Evolutionary conservation across 2,797 vertebrate species (phyloP), one percentile per base, ranked within the genome.

Genomic region (Phoxinus dragarum): DNA sequence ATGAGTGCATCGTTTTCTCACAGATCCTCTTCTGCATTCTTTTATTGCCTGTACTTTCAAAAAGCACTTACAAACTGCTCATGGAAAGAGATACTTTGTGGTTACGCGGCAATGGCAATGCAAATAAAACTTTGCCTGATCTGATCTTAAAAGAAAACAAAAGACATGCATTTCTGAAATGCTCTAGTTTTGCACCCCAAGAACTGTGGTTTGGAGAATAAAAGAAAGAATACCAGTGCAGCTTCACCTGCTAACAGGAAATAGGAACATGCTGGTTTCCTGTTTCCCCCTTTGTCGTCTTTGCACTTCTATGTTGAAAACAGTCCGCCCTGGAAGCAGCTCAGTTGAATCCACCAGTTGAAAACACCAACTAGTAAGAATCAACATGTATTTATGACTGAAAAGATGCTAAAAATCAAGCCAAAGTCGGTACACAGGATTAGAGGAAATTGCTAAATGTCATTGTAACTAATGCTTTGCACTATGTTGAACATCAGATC

Each of bases 251-350:
- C 89, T 81, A 59, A 93, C 94, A 94, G 94, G 94, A 94, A 95
- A 93, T 92, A 94, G 92, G 93, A 92, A 94, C 92, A 87, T 92
- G 92, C 89, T 91, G 87, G 88, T 94, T 94, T 95, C 93, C 93
- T 94, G 92, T 94, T 90, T 87, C 89, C 93, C 83, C 81, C 78
- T 81, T 82, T 54, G 21, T 52, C 80, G 79, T 84, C 86, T 87
- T 86, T 87, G 23, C 69, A 21, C 85, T 85, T 87, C 80, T 80
- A 17, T 91, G 88, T 91, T 88, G 85, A 91, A 89, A 92, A 82
- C 86, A 82, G 47, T 81, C 82, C 27, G 69, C 86, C 74, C 76
- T 88, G 88, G 84, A 89, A 81, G 90, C 66, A 47, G 38, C 85
- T 89, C 40, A 81, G 71, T 36, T 80, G 27, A 76, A 76, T 49